Base-by-base conservation (phyloP, 2,888 invertebrate species). In the Drosophila quasianomalipes region DNA sequence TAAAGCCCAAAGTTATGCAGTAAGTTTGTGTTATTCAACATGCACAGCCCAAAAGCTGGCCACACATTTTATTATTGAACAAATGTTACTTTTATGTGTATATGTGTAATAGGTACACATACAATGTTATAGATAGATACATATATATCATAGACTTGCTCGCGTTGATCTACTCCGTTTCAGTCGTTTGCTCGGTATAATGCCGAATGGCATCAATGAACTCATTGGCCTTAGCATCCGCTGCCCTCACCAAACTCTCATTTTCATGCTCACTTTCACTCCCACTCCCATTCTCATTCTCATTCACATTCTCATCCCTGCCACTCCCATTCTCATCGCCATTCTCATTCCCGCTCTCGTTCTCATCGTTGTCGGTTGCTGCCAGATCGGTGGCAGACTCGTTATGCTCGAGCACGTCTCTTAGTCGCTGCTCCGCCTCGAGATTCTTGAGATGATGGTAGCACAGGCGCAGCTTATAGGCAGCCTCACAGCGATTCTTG, bases 401-500 rank as follows among this genome's bases (percentile, higher is more conserved):
- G 26, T 65, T 74, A 0, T 68, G 76, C 14, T 85, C 85, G 0
- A 91, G 64, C 0, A 85, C 66, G 19, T 91, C 82, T 0, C 77
- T 61, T 9, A 91, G 70, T 0, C 81, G 79, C 44, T 82, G 85
- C 70, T 91, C 91, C 3, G 83, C 76, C 53, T 91, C 91, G 16
- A 91, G 26, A 10, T 78, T 77, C 57, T 85, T 91, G 2, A 91
- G 68, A 59, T 83, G 81, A 63, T 80, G 80, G 52, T 82, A 91
- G 70, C 90, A 91, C 22, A 91, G 39, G 30, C 91, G 92, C 61
- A 92, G 33, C 58, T 86, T 91, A 37, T 85, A 91, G 54, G 87
- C 82, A 2, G 89, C 83, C 61, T 91, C 92, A 53, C 90, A 91
- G 22, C 80, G 87, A 33, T 89, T 87, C 4, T 64, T 79, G 55